Percentiles rank a stretch among this genome's conserved stretches.
These are phyloP conservation scores for Andrena bucephala DNA, from an alignment of 2,888 invertebrate genomes.

Conservation along the genomic window DNA sequence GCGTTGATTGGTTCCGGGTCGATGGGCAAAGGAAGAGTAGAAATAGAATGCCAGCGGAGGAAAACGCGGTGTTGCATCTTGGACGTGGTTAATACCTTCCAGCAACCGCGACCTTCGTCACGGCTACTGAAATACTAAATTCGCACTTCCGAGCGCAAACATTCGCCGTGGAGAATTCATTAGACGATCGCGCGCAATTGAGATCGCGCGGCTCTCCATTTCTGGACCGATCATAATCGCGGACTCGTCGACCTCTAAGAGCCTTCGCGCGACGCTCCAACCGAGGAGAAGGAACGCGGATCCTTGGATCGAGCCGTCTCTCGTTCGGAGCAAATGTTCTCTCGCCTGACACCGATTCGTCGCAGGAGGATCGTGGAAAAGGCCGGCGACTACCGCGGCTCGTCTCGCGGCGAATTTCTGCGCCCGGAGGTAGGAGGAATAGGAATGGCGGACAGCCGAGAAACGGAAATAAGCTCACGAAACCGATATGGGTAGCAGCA, in stretches of 20 bases:
- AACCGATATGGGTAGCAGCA: constrained; percentile 67
- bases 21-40: no score
- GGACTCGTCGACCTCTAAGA: constrained; percentile 33
- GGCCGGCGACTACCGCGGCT: neutral
- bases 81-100: neutral
- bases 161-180: neutral
- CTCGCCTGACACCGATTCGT: constrained; percentile 16
- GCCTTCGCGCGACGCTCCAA: constrained; percentile 1
- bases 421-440: constrained; percentile 31
- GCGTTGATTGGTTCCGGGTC: neutral
- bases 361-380: neutral
- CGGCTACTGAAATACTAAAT: no score
- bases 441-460: constrained; percentile 40
- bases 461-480: constrained; percentile 66
- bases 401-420: constrained; percentile 7
- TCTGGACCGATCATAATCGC: constrained; percentile 40
- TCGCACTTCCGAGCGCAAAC: neutral
- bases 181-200: neutral
- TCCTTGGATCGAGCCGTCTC: constrained; percentile 7
- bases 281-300: neutral
- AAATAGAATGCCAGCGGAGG: no score
- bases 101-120: neutral
- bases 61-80: no score
- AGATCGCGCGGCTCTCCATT: constrained; percentile 30
- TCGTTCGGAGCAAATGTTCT: neutral